These are phyloP conservation scores for Amazona vittata DNA, from an alignment of 2,113 vertebrate genomes.

Conservation along the genomic window DNA sequence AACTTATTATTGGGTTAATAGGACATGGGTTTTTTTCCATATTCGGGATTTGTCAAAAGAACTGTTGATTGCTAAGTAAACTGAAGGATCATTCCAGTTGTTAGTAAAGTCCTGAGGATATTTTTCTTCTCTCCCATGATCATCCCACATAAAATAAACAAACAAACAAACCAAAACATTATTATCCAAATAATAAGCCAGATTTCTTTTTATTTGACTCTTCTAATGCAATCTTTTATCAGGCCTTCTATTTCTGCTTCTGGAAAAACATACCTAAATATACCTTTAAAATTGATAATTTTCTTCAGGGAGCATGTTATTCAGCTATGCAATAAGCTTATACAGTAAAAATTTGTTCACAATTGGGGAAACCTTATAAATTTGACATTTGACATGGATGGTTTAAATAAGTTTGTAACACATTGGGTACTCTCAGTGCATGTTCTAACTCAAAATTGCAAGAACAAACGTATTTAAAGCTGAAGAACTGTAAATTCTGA, in stretches of 20 bases:
- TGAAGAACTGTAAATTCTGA: neutral
- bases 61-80: neutral
- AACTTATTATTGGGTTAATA: neutral
- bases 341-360: neutral
- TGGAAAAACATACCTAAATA: neutral
- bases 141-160: neutral
- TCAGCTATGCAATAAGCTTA: neutral
- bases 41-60: neutral
- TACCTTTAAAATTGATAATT: neutral
- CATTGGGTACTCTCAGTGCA: neutral
- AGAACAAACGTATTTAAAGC: neutral
- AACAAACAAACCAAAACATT: neutral
- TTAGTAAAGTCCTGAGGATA: neutral
- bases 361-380: neutral
- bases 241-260: neutral
- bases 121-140: neutral
- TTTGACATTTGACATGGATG: neutral
- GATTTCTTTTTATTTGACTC: neutral
- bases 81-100: neutral
- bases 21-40: rapidly evolving
- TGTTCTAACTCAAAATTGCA: neutral
- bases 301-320: neutral
- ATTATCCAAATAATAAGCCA: neutral
- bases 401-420: neutral
- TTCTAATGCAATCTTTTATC: neutral